Conservation (phyloP, 2,888 invertebrate species). For the Pecten maximus region DNA sequence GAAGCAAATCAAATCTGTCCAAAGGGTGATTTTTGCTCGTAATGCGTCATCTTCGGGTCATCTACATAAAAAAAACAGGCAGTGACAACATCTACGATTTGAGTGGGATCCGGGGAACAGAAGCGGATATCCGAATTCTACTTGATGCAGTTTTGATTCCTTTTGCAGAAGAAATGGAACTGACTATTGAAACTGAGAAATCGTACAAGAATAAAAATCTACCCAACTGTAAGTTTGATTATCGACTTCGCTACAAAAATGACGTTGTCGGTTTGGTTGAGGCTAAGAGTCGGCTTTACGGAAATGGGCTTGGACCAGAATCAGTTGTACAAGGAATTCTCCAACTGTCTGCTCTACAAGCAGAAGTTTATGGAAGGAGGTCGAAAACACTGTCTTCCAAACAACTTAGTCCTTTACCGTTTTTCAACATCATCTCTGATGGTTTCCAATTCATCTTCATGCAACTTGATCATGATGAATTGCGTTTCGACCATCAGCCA, state of each 20-base stretch:
- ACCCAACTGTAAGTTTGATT: not conserved
- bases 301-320: not conserved
- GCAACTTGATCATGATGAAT: not conserved
- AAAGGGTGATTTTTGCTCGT: not conserved
- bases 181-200: slow-evolving; percentile 13
- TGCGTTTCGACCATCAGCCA: slow-evolving; percentile 12
- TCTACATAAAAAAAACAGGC: not conserved
- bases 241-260: not conserved
- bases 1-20: not conserved
- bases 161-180: not conserved
- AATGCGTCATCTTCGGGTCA: not conserved
- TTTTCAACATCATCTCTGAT: not conserved
- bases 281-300: not conserved
- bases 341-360: not conserved
- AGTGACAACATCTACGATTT: not conserved
- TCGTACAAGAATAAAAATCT: not conserved
- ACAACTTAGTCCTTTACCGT: not conserved
- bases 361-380: not conserved
- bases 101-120: not conserved
- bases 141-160: not conserved
- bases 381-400: not conserved
- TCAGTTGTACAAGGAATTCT: not conserved
- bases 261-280: not conserved
- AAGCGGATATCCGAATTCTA: not conserved
- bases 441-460: not conserved